Evolutionary conservation across 2,113 vertebrate species (phyloP).

Genomic region (Neoarius graeffei): DNA sequence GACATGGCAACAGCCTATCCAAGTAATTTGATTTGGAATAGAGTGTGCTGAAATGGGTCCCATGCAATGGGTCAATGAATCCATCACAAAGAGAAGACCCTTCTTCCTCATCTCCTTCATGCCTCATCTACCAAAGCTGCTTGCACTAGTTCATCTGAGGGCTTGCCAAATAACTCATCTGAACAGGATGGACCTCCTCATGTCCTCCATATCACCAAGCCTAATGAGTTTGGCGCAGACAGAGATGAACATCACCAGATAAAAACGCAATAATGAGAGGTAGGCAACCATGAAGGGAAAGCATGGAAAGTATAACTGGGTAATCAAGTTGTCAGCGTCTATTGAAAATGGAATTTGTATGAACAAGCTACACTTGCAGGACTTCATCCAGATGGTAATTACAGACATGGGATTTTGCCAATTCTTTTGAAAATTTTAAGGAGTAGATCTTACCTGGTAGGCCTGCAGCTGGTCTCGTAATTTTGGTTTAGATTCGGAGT

Average conservation of each 20-base stretch:
- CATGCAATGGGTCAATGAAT: conserved; percentile 40
- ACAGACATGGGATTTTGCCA: neutral
- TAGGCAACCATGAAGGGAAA: neutral
- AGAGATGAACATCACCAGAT: conserved; percentile 39
- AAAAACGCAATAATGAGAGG: conserved; percentile 21
- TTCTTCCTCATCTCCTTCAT: conserved; percentile 25
- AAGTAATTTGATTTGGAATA: conserved; percentile 56
- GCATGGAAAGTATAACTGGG: conserved; percentile 9
- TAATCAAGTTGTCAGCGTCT: conserved; percentile 23
- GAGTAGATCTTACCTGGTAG: conserved; percentile 76
- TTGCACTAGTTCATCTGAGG: conserved; percentile 27
- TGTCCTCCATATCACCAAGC: conserved; percentile 24
- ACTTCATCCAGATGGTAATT: neutral
- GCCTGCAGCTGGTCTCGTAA: conserved; percentile 71
- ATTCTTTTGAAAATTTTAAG: conserved; percentile 1
- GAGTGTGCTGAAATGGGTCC: conserved; percentile 37
- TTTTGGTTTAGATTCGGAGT: conserved; percentile 76
- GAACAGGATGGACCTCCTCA: conserved; percentile 30
- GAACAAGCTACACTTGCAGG: neutral
- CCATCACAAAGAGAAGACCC: conserved; percentile 26
- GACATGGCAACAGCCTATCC: conserved; percentile 47
- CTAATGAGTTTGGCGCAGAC: conserved; percentile 39
- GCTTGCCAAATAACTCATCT: conserved; percentile 40
- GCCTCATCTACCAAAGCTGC: conserved; percentile 36
- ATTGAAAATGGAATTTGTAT: conserved; percentile 7